These are phyloP conservation scores for Chloroceryle aenea DNA, from an alignment of 2,113 vertebrate species.

Conservation along the genomic window DNA sequence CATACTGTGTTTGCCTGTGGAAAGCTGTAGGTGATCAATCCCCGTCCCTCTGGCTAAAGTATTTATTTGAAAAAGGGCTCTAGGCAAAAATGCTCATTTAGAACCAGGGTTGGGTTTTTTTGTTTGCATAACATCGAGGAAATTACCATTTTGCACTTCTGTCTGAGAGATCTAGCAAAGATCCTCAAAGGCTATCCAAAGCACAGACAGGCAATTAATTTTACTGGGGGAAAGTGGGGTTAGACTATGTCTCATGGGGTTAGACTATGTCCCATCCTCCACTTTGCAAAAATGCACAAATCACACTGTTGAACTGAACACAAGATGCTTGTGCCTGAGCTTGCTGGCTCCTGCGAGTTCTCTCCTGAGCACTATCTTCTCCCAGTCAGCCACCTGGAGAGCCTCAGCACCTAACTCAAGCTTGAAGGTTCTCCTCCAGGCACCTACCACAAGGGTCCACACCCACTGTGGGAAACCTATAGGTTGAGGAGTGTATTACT, in stretches of 20 bases:
- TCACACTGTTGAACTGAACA: not conserved
- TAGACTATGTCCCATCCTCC: not conserved
- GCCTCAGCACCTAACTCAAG: not conserved
- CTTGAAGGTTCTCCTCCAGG: not conserved
- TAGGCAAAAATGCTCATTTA: not conserved
- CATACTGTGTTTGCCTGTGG: not conserved
- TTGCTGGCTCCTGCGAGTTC: not conserved
- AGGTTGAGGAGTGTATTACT: not conserved
- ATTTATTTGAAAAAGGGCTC: not conserved
- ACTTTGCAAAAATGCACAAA: not conserved
- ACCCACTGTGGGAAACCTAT: not conserved
- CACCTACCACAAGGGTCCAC: accelerated
- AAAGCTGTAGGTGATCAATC: not conserved
- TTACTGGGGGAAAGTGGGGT: not conserved
- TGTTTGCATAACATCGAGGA: not conserved
- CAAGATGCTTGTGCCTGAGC: not conserved
- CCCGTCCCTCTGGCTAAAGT: not conserved
- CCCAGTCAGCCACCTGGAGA: not conserved
- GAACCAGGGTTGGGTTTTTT: not conserved
- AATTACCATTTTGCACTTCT: not conserved
- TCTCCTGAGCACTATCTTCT: not conserved
- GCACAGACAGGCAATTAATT: not conserved
- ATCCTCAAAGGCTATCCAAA: not conserved
- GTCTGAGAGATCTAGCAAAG: not conserved
- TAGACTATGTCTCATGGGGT: not conserved